A percentile compares a stretch with the other conserved stretches of the same genome.
phyloP scores from a whole-genome alignment of 2,797 vertebrate genomes.

The Tympanoctomys barrerae region DNA sequence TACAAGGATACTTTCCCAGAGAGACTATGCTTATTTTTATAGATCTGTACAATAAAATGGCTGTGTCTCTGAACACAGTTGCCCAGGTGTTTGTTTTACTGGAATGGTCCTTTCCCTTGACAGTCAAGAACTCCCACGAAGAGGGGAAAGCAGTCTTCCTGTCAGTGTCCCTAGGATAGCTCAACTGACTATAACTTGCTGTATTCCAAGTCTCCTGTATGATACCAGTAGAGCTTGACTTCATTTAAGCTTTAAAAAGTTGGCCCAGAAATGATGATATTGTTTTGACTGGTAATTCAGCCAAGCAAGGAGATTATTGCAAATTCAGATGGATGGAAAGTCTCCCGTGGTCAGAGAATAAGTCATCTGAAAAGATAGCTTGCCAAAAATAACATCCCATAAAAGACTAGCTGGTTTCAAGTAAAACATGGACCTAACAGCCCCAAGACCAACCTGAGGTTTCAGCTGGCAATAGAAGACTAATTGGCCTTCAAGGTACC shows the following conservation, averaged over 20 bases:
- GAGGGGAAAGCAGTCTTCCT: not conserved
- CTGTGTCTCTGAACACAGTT: conserved; percentile 57
- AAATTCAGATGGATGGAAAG: conserved; percentile 51
- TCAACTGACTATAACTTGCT: not conserved
- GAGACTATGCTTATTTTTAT: conserved; percentile 78
- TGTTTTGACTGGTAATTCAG: conserved; percentile 61
- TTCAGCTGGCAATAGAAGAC: not conserved
- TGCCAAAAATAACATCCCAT: conserved; percentile 24
- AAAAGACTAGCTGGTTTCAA: conserved; percentile 16
- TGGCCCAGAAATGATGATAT: not conserved
- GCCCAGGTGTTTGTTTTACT: conserved; percentile 81
- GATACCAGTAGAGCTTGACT: not conserved
- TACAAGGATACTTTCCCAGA: conserved; percentile 80
- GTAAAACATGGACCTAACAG: not conserved
- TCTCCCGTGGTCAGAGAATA: conserved; percentile 47
- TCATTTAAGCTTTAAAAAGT: not conserved
- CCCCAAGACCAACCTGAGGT: not conserved
- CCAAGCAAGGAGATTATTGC: conserved; percentile 51
- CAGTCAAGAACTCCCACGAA: conserved; percentile 30
- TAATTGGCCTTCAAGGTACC: not conserved
- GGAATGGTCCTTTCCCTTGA: conserved; percentile 74
- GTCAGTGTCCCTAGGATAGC: not conserved
- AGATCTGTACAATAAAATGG: conserved; percentile 80
- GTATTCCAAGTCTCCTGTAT: not conserved
- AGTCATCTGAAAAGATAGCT: conserved; percentile 48